phyloP scores from a whole-genome alignment of 2,113 vertebrate species.

The Cichladusa arquata region DNA sequence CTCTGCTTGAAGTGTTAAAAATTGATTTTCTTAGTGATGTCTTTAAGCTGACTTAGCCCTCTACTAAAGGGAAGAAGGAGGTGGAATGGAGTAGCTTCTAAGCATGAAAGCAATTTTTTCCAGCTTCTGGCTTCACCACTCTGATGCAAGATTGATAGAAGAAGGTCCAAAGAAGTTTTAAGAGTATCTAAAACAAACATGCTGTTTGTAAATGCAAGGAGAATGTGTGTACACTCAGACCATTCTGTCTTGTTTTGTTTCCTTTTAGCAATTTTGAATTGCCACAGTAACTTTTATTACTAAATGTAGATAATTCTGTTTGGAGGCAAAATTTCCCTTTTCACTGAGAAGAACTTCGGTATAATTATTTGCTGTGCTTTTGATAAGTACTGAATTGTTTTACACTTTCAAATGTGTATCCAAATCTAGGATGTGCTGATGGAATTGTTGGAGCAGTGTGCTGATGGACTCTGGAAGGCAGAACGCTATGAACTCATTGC shows the following conservation, averaged over 20 bases:
- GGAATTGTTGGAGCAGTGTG: constrained; percentile 94
- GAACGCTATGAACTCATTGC: constrained; percentile 97
- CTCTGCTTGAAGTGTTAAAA: neutral
- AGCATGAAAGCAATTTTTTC: neutral
- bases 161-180: neutral
- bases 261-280: neutral
- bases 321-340: neutral
- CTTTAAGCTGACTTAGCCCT: neutral
- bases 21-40: neutral
- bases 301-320: neutral
- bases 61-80: neutral
- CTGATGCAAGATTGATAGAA: neutral
- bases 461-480: constrained; percentile 97
- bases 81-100: neutral
- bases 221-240: neutral
- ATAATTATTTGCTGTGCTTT: neutral
- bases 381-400: neutral
- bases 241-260: neutral
- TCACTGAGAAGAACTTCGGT: neutral
- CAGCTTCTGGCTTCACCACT: neutral
- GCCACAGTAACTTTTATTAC: neutral
- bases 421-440: constrained; percentile 88
- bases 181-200: neutral
- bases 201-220: neutral
- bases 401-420: constrained; percentile 3